Base-by-base conservation (phyloP, 2,888 invertebrate genomes). In the Megastigmus dorsalis region DNA sequence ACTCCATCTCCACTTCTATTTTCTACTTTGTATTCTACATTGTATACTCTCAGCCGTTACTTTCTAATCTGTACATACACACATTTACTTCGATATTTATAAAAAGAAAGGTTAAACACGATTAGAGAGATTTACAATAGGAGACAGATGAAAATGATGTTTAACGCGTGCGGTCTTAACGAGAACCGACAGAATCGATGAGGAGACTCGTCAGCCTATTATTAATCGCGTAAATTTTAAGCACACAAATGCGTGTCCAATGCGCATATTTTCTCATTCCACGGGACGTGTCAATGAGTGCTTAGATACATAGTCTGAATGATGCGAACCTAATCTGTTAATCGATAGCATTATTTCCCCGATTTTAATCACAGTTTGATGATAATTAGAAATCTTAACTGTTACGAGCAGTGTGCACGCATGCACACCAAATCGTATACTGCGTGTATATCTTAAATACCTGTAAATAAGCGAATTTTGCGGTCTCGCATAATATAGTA, bases 401-500 rank as follows among this genome's bases (percentile, higher is more conserved):
- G n/a, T 43, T n/a, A 15, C 18, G 18, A 18, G 28, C 6, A 23
- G 7, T 28, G 10, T 41, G 15, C 23, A 30, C 30, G n/a, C n/a
- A n/a, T n/a, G n/a, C n/a, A n/a, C n/a, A n/a, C n/a, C n/a, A n/a
- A 38, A 18, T 18, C 23, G 69, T 57, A 75, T 62, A 60, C 60
- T 74, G 77, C 78, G 79, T 73, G 69, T 74, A 71, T 74, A 57
- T 76, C 72, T 65, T 60, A 75, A 63, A 69, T n/a, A n/a, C 73
- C 65, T 82, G 80, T 81, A 81, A 38, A 82, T 82, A 82, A 38
- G 57, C 66, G 68, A 79, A 5, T 74, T 45, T 81, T 81, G 78
- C 81, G 80, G 80, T 83, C 75, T 82, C 77, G 83, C 83, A 82
- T 82, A 82, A 84, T 83, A 80, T 81, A 80, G 80, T 60, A 72